Evolutionary conservation across 2,888 invertebrate species (phyloP).

Genomic region (Erannis defoliaria): DNA sequence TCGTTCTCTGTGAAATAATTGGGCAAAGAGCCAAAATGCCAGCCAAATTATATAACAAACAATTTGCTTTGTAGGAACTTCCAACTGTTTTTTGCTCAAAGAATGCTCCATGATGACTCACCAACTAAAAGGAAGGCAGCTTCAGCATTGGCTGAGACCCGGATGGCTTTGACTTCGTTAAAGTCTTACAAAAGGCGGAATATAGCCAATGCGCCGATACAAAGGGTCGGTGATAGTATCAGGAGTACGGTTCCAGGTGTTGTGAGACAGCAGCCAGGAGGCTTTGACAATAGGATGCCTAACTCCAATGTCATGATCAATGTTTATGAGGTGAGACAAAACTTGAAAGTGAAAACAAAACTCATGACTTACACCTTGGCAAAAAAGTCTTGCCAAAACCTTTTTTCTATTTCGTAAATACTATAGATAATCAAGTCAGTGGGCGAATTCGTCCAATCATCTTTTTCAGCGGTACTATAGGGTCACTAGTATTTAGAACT

Average conservation of each 20-base stretch:
- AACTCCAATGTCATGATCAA: conserved; percentile 84
- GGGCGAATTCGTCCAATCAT: no score
- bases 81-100: conserved; percentile 89
- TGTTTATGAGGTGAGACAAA: conserved; percentile 82
- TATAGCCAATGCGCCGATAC: conserved; percentile 78
- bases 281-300: conserved; percentile 68
- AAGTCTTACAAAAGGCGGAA: conserved; percentile 88
- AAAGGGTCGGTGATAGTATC: conserved; percentile 85
- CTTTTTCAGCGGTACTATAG: no score
- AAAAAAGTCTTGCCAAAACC: background rate
- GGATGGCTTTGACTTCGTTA: conserved; percentile 92
- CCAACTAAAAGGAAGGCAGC: conserved; percentile 86
- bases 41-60: conserved; percentile 24
- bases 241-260: conserved; percentile 83
- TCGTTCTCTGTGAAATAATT: conserved; percentile 22
- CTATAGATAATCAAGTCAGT: no score
- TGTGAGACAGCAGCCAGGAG: conserved; percentile 77
- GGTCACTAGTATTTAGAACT: no score
- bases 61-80: conserved; percentile 88
- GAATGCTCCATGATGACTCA: conserved; percentile 88
- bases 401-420: no score
- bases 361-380: background rate
- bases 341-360: background rate
- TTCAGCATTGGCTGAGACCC: conserved; percentile 89
- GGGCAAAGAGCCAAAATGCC: conserved; percentile 21